Conservation (phyloP, 2,113 vertebrate genomes). For the Ardeotis arabs region DNA sequence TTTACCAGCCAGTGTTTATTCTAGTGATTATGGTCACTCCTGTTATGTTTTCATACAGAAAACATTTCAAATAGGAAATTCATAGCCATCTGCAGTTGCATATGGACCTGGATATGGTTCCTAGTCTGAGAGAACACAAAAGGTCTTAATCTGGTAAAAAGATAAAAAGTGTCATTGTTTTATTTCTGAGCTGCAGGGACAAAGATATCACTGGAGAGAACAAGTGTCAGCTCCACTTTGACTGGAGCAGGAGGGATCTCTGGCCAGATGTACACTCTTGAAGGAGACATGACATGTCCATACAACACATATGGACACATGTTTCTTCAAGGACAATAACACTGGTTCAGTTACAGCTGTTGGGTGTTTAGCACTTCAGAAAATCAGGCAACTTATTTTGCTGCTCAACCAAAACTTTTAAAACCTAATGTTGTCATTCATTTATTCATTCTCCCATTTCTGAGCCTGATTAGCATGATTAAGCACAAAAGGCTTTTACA, state of each 20-base stretch:
- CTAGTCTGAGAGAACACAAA: background rate
- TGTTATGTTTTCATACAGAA: background rate
- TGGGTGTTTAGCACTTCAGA: background rate
- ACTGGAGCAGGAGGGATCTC: background rate
- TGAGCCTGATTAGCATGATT: background rate
- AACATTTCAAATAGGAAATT: background rate
- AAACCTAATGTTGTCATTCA: background rate
- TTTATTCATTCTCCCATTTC: background rate
- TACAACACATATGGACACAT: background rate
- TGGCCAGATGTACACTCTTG: background rate
- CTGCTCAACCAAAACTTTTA: background rate
- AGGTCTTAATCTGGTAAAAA: background rate
- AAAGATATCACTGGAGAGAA: background rate
- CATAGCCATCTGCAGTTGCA: accelerated
- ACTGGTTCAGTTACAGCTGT: background rate
- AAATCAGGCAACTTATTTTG: background rate
- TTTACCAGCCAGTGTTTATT: background rate
- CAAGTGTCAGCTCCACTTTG: background rate
- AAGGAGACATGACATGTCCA: background rate
- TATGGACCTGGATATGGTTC: background rate
- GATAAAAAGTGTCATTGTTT: background rate
- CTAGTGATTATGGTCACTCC: background rate
- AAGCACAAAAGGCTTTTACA: background rate
- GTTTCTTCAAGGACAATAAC: background rate
- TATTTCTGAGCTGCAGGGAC: background rate